Conservation (phyloP, 2,888 invertebrate genomes). For the Pollenia angustigena region DNA sequence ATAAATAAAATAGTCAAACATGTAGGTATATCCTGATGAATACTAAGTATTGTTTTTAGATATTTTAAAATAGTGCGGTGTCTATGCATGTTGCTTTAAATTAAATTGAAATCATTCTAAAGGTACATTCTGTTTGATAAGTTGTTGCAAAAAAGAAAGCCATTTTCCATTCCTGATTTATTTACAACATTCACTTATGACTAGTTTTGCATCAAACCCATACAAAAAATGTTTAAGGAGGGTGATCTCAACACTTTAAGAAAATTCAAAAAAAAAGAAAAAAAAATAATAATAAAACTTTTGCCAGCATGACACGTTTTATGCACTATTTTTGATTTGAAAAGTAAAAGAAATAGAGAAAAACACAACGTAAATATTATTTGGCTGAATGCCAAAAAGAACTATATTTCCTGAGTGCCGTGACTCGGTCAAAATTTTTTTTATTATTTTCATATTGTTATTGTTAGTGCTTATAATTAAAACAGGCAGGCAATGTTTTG, state of each 20-base stretch:
- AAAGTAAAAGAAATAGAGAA: conserved; percentile 13
- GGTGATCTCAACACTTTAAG: background rate
- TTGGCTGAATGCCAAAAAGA: conserved; percentile 67
- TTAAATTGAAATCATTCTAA: too few relatives aligned
- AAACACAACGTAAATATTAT: conserved; percentile 66
- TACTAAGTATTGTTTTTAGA: too few relatives aligned
- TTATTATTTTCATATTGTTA: conserved; percentile 41
- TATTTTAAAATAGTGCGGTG: too few relatives aligned
- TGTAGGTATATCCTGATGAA: too few relatives aligned
- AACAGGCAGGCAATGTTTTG: background rate
- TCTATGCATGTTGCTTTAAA: too few relatives aligned
- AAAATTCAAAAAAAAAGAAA: background rate
- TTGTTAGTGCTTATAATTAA: conserved; percentile 16
- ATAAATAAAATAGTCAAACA: too few relatives aligned
- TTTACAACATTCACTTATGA: background rate
- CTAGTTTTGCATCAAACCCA: background rate
- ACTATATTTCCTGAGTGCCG: conserved; percentile 73
- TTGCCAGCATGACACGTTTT: conserved; percentile 50
- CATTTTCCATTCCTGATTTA: background rate
- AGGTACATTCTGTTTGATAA: too few relatives aligned
- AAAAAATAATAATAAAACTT: background rate
- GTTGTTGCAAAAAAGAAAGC: too few relatives aligned
- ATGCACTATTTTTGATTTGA: conserved; percentile 31
- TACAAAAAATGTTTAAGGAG: background rate
- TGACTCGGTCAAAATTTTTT: conserved; percentile 73